Percentiles rank a stretch among this genome's conserved stretches.
Evolutionary conservation across 1,140 invertebrate genomes (phyloP).

Genomic region (Apolygus lucorum): DNA sequence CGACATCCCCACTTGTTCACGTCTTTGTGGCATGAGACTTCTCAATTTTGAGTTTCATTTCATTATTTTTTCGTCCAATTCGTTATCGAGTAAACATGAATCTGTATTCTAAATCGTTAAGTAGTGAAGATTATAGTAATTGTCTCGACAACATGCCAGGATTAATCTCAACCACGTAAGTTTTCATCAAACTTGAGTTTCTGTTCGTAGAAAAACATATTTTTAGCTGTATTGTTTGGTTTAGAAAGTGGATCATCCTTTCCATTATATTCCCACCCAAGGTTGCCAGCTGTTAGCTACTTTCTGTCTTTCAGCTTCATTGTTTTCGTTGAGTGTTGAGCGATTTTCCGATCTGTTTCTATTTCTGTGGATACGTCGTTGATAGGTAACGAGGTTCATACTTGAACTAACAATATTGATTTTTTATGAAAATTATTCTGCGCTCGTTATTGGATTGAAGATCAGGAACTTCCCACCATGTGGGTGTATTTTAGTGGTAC

Average conservation of each 20-base stretch:
- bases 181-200: slow-evolving; percentile 13
- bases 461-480: too few species aligned
- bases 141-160: slow-evolving; percentile 26
- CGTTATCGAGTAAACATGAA: slow-evolving; percentile 27
- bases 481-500: too few species aligned
- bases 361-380: too few species aligned
- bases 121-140: slow-evolving; percentile 19
- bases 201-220: neutral
- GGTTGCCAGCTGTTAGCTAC: too few species aligned
- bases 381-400: too few species aligned
- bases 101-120: slow-evolving; percentile 24
- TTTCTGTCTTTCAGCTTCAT: too few species aligned
- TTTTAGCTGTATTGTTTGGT: neutral
- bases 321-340: too few species aligned
- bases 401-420: too few species aligned
- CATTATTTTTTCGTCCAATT: slow-evolving; percentile 16
- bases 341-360: too few species aligned
- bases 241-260: neutral
- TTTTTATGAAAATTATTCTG: too few species aligned
- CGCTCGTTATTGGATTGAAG: too few species aligned
- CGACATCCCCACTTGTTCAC: neutral
- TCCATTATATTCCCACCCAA: too few species aligned
- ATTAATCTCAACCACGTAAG: slow-evolving; percentile 27
- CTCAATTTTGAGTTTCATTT: neutral
- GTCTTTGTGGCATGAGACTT: neutral